phyloP scores from a whole-genome alignment of 2,888 invertebrate genomes.

The Scrobipalpa costella region DNA sequence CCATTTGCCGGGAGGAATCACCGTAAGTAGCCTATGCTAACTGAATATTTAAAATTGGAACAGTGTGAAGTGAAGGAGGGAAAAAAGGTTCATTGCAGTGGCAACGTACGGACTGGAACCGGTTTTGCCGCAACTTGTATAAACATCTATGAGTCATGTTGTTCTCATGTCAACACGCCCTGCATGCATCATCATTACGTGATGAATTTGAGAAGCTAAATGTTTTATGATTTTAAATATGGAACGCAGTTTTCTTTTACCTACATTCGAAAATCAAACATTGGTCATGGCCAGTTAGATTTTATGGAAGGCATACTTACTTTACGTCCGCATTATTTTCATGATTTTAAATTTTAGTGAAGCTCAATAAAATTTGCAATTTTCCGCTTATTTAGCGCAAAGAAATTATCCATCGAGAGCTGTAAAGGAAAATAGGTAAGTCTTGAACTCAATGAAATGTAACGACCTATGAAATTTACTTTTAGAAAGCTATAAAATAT shows the following conservation, averaged over 20 bases:
- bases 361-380: slow-evolving; percentile 1
- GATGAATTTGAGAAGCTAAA: not conserved
- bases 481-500: slow-evolving; percentile 21
- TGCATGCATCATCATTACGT: slow-evolving; percentile 10
- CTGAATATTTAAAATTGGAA: not conserved
- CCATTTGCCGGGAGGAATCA: too few relatives aligned
- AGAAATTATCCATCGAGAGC: not conserved
- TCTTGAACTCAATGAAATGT: slow-evolving; percentile 8
- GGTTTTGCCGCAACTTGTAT: slow-evolving; percentile 10
- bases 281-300: too few relatives aligned
- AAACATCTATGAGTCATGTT: slow-evolving; percentile 22
- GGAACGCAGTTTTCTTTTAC: not conserved
- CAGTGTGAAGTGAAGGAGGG: not conserved
- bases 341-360: not conserved
- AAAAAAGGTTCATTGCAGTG: slow-evolving; percentile 8
- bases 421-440: slow-evolving; percentile 1
- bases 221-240: not conserved
- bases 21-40: too few relatives aligned
- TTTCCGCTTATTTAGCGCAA: not conserved
- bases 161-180: slow-evolving; percentile 22
- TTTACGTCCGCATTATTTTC: too few relatives aligned
- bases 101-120: slow-evolving; percentile 17
- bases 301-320: too few relatives aligned
- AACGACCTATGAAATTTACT: slow-evolving; percentile 21
- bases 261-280: too few relatives aligned